Percentiles rank a stretch among this genome's conserved stretches.
phyloP scores from a whole-genome alignment of 1,140 invertebrate species.

The Lasioglossum baleicum region DNA sequence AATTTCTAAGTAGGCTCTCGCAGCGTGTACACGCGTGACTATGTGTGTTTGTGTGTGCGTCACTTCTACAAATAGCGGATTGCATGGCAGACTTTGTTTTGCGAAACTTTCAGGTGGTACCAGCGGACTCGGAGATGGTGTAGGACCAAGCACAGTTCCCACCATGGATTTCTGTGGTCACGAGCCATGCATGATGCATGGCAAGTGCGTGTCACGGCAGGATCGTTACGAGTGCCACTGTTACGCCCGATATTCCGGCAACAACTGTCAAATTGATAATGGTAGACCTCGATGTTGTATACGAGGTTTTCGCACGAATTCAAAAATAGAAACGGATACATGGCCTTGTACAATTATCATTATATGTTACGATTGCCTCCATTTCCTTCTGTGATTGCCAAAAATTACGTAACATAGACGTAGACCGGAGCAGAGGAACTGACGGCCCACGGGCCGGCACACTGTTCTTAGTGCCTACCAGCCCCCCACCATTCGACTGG shows the following conservation, averaged over 20 bases:
- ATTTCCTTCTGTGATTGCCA: too few relatives aligned
- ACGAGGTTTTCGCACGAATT: slow-evolving; percentile 24
- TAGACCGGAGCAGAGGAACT: too few relatives aligned
- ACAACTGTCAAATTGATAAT: slow-evolving; percentile 90
- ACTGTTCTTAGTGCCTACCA: too few relatives aligned
- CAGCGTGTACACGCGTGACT: neutral
- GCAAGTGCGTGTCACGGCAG: slow-evolving; percentile 86
- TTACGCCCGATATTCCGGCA: slow-evolving; percentile 88
- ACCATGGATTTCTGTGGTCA: slow-evolving; percentile 86
- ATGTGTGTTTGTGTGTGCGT: slow-evolving; percentile 4
- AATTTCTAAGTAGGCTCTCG: neutral
- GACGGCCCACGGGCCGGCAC: too few relatives aligned
- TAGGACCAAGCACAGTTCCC: slow-evolving; percentile 66
- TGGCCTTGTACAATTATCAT: neutral
- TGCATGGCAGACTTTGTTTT: slow-evolving; percentile 65
- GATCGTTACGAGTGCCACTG: slow-evolving; percentile 90
- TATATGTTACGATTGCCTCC: neutral
- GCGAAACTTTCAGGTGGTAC: slow-evolving; percentile 74
- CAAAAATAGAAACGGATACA: slow-evolving; percentile 11
- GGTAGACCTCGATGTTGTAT: slow-evolving; percentile 75
- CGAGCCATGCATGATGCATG: slow-evolving; percentile 90
- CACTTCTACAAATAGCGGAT: slow-evolving; percentile 43
- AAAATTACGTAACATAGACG: neutral
- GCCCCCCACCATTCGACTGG: too few relatives aligned
- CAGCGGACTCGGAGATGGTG: slow-evolving; percentile 60